Evolutionary conservation across 2,888 invertebrate species (phyloP), one percentile per base, ranked within the genome.

Genomic region (Meteorus cinctellus): DNA sequence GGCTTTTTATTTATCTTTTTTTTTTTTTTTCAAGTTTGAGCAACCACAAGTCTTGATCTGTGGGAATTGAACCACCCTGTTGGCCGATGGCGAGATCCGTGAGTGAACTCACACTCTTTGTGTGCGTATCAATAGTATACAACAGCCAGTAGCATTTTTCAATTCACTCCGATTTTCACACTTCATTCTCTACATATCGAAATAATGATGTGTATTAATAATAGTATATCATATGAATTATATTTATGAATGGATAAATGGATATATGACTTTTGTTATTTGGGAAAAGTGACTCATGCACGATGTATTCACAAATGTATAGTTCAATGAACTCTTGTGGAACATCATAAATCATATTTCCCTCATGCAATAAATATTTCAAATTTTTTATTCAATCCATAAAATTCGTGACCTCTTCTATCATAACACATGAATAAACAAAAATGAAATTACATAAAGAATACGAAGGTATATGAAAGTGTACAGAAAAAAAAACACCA

Each of bases 21-120:
- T 55, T 55, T 8, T 55, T 55, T 19, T n/a, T n/a, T 51, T 4
- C n/a, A n/a, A n/a, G n/a, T n/a, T n/a, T n/a, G n/a, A 74, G 63
- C 55, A 74, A 75, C 73, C 60, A 48, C 36, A 59, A 70, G 67
- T 72, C 55, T 36, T 48, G 72, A 69, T 76, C 68, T 19, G 59
- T 10, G 45, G 41, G 72, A 62, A 65, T 71, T 45, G 41, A 19
- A 24, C 41, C 72, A 69, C 70, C 62, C 73, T 29, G 59, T 12
- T 41, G 65, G 72, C 51, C 34, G 60, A 29, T 62, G 71, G 70
- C 59, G 73, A 62, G 72, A 71, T 36, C 24, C 2, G 36, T 34
- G 74, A 63, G 71, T 66, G 66, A 74, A 75, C 77, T 79, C 77
- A 60, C 75, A 69, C 72, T 72, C 70, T 59, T 65, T 65, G 48